Base-by-base conservation (phyloP, 2,888 invertebrate genomes). In the Synanthedon myopaeformis region DNA sequence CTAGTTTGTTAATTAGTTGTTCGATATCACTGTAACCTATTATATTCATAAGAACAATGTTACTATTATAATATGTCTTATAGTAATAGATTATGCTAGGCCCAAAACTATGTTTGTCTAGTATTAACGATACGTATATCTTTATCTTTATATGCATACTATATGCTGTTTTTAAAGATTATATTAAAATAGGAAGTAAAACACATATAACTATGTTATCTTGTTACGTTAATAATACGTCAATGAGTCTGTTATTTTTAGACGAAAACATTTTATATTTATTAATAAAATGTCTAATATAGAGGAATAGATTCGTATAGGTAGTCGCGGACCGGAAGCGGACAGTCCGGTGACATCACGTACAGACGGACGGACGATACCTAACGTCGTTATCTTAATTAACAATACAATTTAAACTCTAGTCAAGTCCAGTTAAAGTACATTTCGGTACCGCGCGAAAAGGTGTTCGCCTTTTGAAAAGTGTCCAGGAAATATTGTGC, bases 311-410 rank as follows among this genome's bases (percentile, higher is more conserved):
- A 17, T 50, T 52, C 56, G 45, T 53, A 55, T 57, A 56, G 60
- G 64, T 60, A 58, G 56, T 56, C 59, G 67, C 65, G 71, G 69
- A 63, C 58, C 58, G 58, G 68, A 64, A 66, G 66, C 58, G 56
- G 53, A 52, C 13, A 35, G 48, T 23, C 58, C 54, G 62, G 61
- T 74, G 72, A 71, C 72, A 69, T 74, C 74, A 75, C 66, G 65
- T 45, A 45, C 14, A 49, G 49, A 49, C 49, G 49, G 14, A 45
- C 45, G 35, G 49, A 49, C 49, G 17, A 49, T 49, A 49, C 19
- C 23, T 49, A 19, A 49, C 19, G 45, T 45, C 12, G n/a, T 45
- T 45, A 45, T 14, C 14, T 14, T 45, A 45, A 45, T 45, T 45
- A 45, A 14, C 45, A 45, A 13, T 45, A 45, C 6, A 45, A 45